Conservation (phyloP, 2,113 vertebrate genomes). For the Megaceryle torquata region DNA sequence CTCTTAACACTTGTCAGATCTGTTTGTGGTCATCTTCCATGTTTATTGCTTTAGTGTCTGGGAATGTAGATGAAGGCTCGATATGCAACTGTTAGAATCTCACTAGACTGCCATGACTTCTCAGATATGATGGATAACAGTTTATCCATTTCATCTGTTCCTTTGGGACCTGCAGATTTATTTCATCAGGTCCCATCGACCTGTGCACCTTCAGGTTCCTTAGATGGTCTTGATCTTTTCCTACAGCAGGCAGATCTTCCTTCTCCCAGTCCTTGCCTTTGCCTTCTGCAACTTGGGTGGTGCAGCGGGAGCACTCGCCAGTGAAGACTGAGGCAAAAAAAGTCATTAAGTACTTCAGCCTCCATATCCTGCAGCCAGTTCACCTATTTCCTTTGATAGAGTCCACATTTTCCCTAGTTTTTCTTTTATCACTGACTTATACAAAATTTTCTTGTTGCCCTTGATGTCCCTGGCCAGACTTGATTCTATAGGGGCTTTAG, state of each 20-base stretch:
- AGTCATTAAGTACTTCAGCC: background rate
- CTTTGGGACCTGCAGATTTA: background rate
- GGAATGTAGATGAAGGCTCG: background rate
- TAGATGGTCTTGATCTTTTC: no score
- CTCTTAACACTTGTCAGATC: background rate
- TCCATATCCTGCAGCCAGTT: background rate
- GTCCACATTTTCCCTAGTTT: no score
- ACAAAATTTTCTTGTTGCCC: no score
- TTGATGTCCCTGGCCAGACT: no score
- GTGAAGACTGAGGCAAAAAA: background rate
- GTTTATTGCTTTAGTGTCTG: background rate
- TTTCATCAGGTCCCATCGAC: background rate
- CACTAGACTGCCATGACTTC: background rate
- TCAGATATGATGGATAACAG: background rate
- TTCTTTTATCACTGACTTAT: no score
- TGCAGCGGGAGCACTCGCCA: background rate
- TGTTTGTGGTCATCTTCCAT: background rate
- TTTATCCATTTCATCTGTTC: background rate
- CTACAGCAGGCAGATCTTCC: no score
- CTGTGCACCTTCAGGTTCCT: no score
- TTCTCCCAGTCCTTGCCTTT: no score
- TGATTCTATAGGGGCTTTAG: no score
- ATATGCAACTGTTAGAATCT: background rate
- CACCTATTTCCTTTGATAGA: no score
- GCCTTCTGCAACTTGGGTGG: no score